Base-by-base conservation (phyloP, 1,140 invertebrate species). In the Macrotrachela quadricornifera region DNA sequence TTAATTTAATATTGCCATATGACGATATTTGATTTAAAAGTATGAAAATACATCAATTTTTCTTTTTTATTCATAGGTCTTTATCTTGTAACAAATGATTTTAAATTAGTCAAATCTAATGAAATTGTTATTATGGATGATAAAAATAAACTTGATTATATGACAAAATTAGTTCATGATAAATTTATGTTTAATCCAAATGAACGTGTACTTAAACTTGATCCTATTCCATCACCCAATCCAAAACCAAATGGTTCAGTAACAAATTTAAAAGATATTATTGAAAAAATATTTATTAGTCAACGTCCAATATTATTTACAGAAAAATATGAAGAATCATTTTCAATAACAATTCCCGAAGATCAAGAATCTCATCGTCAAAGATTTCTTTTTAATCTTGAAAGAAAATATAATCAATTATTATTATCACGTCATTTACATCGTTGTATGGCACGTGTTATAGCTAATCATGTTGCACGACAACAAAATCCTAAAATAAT, bases 171-270 rank as follows among this genome's bases (percentile, higher is more conserved):
- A 8, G 17, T 39, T 0, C 30, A 49, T n/a, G 53, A 49, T 16
- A 48, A 54, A 10, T 54, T 54, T 45, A 39, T 54, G 38, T 54
- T 54, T 17, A 54, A 54, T 41, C 53, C 53, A 18, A 45, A 18
- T 37, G 53, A 54, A 38, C 39, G 17, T 13, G 39, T 38, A 9
- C 46, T 54, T 38, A 54, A 54, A 49, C 42, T 54, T 30, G 21
- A 30, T 30, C 21, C 21, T 30, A 30, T 2, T 30, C 21, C 21
- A 49, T 54, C 36, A 47, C 10, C 1, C 42, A 46, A 8, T 38
- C 11, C 38, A 46, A 54, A 11, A 48, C 38, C 4, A 54, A 54
- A 45, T 46, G 46, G 10, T 42, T 38, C 15, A 1, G 42, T 46
- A 8, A 45, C 15, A 17, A 39, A 54, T 11, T 36, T 49, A 3